These are phyloP conservation scores for Cerceris rybyensis DNA, from an alignment of 2,888 invertebrate genomes.

Conservation along the genomic window DNA sequence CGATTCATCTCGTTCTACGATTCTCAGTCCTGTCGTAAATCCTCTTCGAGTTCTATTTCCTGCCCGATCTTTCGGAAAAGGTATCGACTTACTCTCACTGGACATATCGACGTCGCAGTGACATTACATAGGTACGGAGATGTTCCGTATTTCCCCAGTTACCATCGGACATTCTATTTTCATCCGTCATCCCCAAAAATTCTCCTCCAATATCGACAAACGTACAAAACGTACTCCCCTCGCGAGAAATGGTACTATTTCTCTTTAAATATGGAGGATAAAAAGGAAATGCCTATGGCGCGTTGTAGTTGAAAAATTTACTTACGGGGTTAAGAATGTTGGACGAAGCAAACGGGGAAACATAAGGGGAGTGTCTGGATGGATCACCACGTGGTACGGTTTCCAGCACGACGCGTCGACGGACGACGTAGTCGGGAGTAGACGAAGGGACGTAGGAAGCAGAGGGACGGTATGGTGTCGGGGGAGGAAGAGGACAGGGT, in stretches of 20 bases:
- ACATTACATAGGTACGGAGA: slow-evolving; percentile 22
- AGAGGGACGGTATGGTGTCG: slow-evolving; percentile 20
- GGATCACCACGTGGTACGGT: slow-evolving; percentile 48
- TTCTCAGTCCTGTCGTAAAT: slow-evolving; percentile 53
- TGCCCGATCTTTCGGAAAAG: slow-evolving; percentile 53
- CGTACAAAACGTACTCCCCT: background rate
- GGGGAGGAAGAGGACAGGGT: slow-evolving; percentile 26
- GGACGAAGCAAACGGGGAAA: background rate
- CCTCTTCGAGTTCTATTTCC: slow-evolving; percentile 60
- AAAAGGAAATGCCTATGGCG: background rate
- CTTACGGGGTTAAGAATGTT: slow-evolving; percentile 4
- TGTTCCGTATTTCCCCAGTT: slow-evolving; percentile 20
- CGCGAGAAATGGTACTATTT: background rate
- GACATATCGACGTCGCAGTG: slow-evolving; percentile 41
- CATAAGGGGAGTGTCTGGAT: slow-evolving; percentile 23
- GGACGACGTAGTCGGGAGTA: slow-evolving; percentile 10
- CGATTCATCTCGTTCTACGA: slow-evolving; percentile 56
- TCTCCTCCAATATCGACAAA: background rate
- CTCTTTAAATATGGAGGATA: background rate
- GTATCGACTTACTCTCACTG: slow-evolving; percentile 56
- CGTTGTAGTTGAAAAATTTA: slow-evolving; percentile 43
- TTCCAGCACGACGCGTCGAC: slow-evolving; percentile 41
- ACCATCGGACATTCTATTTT: background rate
- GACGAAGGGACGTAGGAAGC: slow-evolving; percentile 29
- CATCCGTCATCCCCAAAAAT: background rate